Evolutionary conservation across 2,888 invertebrate genomes (phyloP), one percentile per base, ranked within the genome.

Genomic region (Limnephilus lunatus): DNA sequence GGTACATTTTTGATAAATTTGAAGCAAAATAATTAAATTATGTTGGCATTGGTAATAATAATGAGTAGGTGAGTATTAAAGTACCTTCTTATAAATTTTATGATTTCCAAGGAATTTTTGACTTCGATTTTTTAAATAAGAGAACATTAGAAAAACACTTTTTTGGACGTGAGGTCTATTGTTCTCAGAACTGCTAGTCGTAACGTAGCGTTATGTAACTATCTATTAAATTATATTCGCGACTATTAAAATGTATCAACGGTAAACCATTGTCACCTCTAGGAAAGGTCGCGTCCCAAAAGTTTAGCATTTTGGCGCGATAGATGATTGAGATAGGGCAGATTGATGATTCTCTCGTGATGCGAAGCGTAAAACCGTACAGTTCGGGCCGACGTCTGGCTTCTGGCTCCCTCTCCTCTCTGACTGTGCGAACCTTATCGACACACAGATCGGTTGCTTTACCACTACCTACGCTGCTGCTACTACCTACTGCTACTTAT

Each of bases 351-450:
- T 11, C 15, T 31, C 82, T 82, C 82, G 32, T 31, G 82, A 82
- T 14, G 32, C 82, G 82, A 12, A 32, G 31, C 82, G 82, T 82
- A 3, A 32, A 25, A 12, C 15, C 48, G 68, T 5, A 25, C 5
- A 19, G 15, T 7, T 15, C 25, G 25, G 68, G 68, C 68, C 25
- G 68, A 68, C 68, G 68, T 32, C 82, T 32, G 82, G 82, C 31
- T 19, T 32, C 82, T 31, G 82, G 82, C 31, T 30, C 14, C 14
- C 81, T 81, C 19, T 19, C 53, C 82, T 81, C 30, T 31, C 81
- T 81, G 81, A 19, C 53, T 82, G 82, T 82, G 82, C 82, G 82
- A 82, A 32, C 32, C 81, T 82, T 82, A 82, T 82, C 82, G 3
- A 32, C 32, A 31, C 82, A 31, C 82, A 82, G 31, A 82, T 82